phyloP scores from a whole-genome alignment of 2,113 vertebrate genomes.

The Aldabrachelys gigantea region DNA sequence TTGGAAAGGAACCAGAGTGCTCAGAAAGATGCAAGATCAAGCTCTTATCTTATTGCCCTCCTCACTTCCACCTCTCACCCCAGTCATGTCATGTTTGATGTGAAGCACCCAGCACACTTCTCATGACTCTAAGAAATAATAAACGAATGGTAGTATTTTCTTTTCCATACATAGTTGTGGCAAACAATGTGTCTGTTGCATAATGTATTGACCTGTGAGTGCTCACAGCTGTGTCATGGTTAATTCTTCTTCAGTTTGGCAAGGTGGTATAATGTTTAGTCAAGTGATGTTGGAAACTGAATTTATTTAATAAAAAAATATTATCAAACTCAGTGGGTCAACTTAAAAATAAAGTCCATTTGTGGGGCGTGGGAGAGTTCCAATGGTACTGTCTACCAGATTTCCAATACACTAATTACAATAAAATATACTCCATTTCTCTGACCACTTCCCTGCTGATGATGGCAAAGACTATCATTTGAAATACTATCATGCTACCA shows the following conservation, averaged over 20 bases:
- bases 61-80: neutral
- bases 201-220: neutral
- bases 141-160: neutral
- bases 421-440: neutral
- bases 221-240: neutral
- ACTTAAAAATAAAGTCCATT: neutral
- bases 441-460: neutral
- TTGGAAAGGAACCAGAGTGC: neutral
- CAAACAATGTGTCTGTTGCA: neutral
- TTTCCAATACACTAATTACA: neutral
- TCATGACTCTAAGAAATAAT: neutral
- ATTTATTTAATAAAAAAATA: neutral
- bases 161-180: neutral
- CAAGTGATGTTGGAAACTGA: neutral
- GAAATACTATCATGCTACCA: neutral
- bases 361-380: neutral
- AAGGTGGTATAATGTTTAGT: neutral
- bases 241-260: neutral
- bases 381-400: fast-evolving
- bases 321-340: neutral
- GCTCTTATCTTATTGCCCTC: too few species aligned
- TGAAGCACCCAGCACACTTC: neutral
- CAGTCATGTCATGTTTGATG: neutral
- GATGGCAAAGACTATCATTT: neutral
- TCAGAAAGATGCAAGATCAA: neutral